Base-by-base conservation (phyloP, 1,140 invertebrate genomes). In the Macrosteles quadrilineatus region DNA sequence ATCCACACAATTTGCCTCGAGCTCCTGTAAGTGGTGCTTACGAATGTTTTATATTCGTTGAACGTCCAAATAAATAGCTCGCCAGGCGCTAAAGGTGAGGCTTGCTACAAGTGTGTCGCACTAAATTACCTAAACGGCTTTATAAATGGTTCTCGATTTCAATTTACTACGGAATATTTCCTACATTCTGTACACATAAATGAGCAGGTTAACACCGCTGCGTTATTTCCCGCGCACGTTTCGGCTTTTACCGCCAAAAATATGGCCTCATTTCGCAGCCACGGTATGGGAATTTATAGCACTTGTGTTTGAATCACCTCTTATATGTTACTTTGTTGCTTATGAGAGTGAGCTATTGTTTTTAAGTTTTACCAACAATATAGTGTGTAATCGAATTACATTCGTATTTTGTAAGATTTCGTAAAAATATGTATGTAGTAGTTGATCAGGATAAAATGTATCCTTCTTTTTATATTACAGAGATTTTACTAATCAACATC, bases 61-160 rank as follows among this genome's bases (percentile, higher is more conserved):
- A 59, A 59, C 55, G 55, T 59, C 55, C 55, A 59, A 27, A 59
- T 59, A 59, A 59, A 59, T 59, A 59, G 55, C 55, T 59, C 55
- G 55, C 21, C 55, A 59, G 27, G 23, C 55, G 55, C 27, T 59
- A 59, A 59, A 59, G 55, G 55, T 59, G 55, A 59, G 27, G n/a
- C 55, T 25, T 59, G 55, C 27, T 59, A 59, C 55, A 59, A 59
- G 23, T 59, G 23, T 59, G 55, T 59, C 55, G 55, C 55, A 14
- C 14, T 59, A 59, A 59, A 59, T 59, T 27, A 27, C 55, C 3
- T 12, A 59, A 59, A 59, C 23, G 55, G 55, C 55, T 59, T 59
- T 59, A 59, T 59, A 59, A 59, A 59, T 59, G 55, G 55, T 59
- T 59, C 55, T 59, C 55, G 25, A 59, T 59, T 59, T 59, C 55